Percentiles rank a stretch among this genome's conserved stretches.
Conservation (phyloP, 2,888 invertebrate species). For the Lepidonotus clava region DNA sequence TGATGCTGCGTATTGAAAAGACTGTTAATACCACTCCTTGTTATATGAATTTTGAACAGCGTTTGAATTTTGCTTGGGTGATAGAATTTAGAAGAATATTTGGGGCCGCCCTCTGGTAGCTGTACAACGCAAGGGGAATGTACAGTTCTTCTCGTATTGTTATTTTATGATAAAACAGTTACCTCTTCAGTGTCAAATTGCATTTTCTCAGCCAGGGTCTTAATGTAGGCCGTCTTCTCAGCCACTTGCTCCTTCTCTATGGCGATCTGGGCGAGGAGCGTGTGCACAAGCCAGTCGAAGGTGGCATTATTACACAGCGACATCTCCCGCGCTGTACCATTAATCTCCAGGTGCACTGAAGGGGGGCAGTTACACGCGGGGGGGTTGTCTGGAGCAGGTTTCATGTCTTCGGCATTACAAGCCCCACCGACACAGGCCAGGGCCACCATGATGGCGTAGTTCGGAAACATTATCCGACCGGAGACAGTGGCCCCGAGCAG, state of each 20-base stretch:
- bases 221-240: background rate
- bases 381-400: background rate
- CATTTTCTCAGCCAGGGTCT: background rate
- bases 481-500: background rate
- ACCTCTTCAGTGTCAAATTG: background rate
- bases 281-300: constrained; percentile 60
- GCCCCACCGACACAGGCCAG: constrained; percentile 42
- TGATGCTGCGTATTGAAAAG: too few relatives aligned
- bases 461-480: background rate
- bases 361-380: background rate
- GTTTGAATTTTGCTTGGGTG: too few relatives aligned
- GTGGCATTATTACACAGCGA: constrained; percentile 61
- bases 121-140: too few relatives aligned
- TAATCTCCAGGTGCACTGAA: background rate
- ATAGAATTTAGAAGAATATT: too few relatives aligned
- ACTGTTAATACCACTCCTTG: too few relatives aligned
- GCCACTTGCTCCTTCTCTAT: constrained; percentile 55
- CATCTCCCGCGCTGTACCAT: background rate
- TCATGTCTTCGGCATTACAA: background rate
- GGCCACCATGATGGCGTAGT: constrained; percentile 45
- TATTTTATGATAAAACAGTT: background rate
- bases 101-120: too few relatives aligned
- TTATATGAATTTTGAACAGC: too few relatives aligned
- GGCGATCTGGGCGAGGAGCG: constrained; percentile 57
- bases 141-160: too few relatives aligned